Conservation (phyloP, 2,797 vertebrate species). For the Sebastes baramenuke region DNA sequence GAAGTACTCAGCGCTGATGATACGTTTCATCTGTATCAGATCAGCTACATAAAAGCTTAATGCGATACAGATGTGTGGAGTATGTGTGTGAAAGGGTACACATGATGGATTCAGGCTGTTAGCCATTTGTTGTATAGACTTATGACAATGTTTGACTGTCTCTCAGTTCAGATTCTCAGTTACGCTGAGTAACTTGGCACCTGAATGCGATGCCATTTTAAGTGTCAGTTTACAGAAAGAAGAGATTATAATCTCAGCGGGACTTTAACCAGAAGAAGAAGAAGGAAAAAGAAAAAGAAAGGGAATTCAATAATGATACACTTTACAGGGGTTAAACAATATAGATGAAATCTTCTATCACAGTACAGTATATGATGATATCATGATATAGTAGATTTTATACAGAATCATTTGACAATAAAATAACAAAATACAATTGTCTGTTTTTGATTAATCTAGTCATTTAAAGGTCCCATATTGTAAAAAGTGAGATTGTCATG, state of each 20-base stretch:
- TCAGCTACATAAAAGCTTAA: slow-evolving; percentile 18
- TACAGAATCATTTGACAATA: not conserved
- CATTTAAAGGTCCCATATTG: not conserved
- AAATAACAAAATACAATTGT: not conserved
- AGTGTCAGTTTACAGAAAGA: not conserved
- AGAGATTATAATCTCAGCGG: not conserved
- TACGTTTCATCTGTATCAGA: slow-evolving; percentile 11
- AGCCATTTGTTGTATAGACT: not conserved
- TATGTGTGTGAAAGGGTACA: not conserved
- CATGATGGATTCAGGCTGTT: slow-evolving; percentile 20
- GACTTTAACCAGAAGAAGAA: not conserved
- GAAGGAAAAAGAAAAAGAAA: not conserved
- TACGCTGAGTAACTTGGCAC: not conserved
- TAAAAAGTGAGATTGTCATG: too few relatives aligned
- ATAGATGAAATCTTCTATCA: not conserved
- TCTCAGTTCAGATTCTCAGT: not conserved
- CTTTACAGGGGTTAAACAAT: not conserved
- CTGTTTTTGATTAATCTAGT: not conserved
- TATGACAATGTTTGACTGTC: not conserved
- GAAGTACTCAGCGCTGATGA: not conserved
- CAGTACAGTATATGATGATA: not conserved
- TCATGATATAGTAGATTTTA: not conserved
- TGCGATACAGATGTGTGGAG: slow-evolving; percentile 25
- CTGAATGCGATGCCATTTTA: not conserved
- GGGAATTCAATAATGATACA: not conserved